These are phyloP conservation scores for Gymnocephalus cernua DNA, from an alignment of 2,113 vertebrate species.

Conservation along the genomic window DNA sequence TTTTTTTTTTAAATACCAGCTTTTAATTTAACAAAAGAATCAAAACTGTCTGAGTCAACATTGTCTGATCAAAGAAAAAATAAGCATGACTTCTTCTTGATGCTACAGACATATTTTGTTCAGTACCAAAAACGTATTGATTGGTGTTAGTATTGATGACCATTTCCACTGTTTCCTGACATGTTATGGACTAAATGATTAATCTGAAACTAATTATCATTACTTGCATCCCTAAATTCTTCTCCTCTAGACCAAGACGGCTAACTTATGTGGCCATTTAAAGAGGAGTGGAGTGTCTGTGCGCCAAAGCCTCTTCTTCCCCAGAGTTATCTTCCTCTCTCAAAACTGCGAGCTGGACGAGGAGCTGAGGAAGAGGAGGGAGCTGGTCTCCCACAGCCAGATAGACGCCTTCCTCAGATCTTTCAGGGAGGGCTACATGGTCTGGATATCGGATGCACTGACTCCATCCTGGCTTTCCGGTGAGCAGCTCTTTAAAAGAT, in stretches of 20 bases:
- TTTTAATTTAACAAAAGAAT: background rate
- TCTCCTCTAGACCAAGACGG: conserved; percentile 75
- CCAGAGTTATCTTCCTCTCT: conserved; percentile 82
- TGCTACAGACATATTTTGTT: background rate
- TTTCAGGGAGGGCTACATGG: conserved; percentile 76
- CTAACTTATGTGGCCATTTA: conserved; percentile 76
- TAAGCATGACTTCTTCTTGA: background rate
- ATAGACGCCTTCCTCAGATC: conserved; percentile 79
- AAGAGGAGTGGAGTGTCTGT: conserved; percentile 76
- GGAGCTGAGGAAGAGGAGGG: conserved; percentile 77
- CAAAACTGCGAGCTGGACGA: conserved; percentile 77
- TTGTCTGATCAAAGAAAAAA: background rate
- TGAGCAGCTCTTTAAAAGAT: conserved; percentile 41
- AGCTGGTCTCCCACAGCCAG: conserved; percentile 76
- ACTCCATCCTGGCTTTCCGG: conserved; percentile 85
- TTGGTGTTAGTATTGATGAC: background rate
- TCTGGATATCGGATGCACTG: conserved; percentile 80
- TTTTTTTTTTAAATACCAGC: background rate
- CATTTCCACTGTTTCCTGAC: background rate
- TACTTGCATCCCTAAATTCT: background rate
- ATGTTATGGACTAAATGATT: background rate
- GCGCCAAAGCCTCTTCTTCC: conserved; percentile 71
- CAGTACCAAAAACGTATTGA: background rate
- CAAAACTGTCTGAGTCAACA: too few species aligned
- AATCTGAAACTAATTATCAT: background rate